Percentiles rank a stretch among this genome's conserved stretches.
These are phyloP conservation scores for Parapristionchus giblindavisi DNA, from an alignment of 2,888 invertebrate genomes.

Conservation along the genomic window DNA sequence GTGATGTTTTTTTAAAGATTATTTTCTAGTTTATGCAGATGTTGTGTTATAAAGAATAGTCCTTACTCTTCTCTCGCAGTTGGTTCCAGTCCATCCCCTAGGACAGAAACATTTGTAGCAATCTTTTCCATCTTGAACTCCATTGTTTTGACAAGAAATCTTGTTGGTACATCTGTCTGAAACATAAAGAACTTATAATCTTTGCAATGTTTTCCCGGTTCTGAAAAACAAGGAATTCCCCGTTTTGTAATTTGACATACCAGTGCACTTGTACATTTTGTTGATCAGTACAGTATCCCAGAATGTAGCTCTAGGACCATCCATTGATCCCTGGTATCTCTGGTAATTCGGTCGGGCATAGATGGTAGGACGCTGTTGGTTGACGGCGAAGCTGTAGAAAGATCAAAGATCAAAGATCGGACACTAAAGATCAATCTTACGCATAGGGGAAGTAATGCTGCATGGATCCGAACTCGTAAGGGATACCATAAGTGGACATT, in stretches of 20 bases:
- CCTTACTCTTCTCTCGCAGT: slow-evolving; percentile 14
- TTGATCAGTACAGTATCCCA: slow-evolving; percentile 18
- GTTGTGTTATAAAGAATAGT: background rate
- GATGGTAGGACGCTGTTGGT: slow-evolving; percentile 9
- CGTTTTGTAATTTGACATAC: background rate
- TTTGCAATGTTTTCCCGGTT: background rate
- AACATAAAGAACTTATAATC: background rate
- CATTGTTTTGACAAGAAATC: slow-evolving; percentile 7
- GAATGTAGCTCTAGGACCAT: slow-evolving; percentile 14
- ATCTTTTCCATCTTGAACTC: slow-evolving; percentile 6
- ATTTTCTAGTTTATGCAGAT: background rate
- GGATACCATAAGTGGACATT: slow-evolving; percentile 2
- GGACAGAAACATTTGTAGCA: slow-evolving; percentile 29
- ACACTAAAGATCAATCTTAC: background rate
- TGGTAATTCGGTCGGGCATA: background rate
- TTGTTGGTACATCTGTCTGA: slow-evolving; percentile 7
- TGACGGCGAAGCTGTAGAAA: slow-evolving; percentile 4
- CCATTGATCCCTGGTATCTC: slow-evolving; percentile 15
- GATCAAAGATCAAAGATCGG: background rate
- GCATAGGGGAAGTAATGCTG: slow-evolving; percentile 3
- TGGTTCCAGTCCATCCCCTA: slow-evolving; percentile 22
- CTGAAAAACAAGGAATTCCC: background rate
- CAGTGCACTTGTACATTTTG: background rate
- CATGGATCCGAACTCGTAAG: slow-evolving; percentile 31
- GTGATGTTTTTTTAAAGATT: background rate